Conservation (phyloP, 2,797 vertebrate genomes). For the Falco berigora region DNA sequence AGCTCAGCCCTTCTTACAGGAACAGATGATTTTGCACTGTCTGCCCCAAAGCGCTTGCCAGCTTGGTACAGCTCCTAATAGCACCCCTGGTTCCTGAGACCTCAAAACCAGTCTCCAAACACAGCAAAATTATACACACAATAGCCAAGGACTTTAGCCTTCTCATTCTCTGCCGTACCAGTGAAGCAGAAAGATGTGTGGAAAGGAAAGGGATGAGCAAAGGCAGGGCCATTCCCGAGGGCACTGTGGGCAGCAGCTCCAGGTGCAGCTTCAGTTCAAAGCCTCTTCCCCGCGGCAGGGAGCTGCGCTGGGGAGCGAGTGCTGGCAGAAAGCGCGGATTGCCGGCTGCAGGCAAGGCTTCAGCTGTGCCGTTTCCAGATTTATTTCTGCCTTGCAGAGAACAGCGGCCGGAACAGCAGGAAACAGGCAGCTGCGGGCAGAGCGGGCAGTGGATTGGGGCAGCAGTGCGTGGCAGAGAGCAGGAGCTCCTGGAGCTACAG, state of each 20-base stretch:
- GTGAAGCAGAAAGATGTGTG: not conserved
- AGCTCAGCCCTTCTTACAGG: not conserved
- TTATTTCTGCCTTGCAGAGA: not conserved
- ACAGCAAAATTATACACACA: not conserved
- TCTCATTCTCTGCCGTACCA: not conserved
- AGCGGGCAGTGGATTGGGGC: fast-evolving
- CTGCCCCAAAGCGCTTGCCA: not conserved
- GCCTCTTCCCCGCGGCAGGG: not conserved
- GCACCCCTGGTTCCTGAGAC: not conserved
- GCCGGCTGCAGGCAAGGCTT: not conserved
- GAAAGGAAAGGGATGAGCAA: not conserved
- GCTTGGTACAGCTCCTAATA: not conserved
- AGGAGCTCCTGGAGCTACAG: slow-evolving; percentile 6
- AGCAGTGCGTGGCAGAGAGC: not conserved
- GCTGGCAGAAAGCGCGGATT: not conserved
- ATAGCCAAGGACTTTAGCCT: not conserved
- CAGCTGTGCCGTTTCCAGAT: not conserved
- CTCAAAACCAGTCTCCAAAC: not conserved
- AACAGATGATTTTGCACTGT: not conserved
- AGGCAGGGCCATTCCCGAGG: not conserved
- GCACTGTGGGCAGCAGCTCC: not conserved
- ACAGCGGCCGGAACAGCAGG: not conserved
- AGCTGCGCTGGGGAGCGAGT: not conserved
- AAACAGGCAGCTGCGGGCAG: not conserved
- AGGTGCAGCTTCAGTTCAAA: not conserved